phyloP scores from a whole-genome alignment of 2,888 invertebrate genomes.

The Tetragonula carbonaria region DNA sequence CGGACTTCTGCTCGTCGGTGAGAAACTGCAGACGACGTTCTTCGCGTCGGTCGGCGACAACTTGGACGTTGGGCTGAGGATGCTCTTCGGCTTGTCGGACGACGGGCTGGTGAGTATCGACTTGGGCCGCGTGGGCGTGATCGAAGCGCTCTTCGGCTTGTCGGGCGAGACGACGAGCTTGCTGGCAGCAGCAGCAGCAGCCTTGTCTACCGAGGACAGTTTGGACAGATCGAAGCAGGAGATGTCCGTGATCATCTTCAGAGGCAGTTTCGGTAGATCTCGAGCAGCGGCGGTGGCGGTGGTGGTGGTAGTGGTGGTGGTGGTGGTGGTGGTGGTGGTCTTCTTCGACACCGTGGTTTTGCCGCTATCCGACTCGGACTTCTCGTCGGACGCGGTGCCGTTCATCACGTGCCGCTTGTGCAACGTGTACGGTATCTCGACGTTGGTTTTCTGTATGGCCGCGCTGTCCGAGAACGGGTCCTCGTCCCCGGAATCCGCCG shows the following conservation, averaged over 20 bases:
- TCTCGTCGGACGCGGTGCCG: slow-evolving; percentile 88
- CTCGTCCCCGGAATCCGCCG: slow-evolving; percentile 93
- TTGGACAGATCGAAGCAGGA: slow-evolving; percentile 79
- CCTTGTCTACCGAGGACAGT: slow-evolving; percentile 72
- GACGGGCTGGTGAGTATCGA: slow-evolving; percentile 72
- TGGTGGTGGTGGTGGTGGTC: neutral
- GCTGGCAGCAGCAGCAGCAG: slow-evolving; percentile 29
- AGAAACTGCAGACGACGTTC: slow-evolving; percentile 65
- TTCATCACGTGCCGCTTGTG: slow-evolving; percentile 95
- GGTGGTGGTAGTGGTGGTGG: neutral
- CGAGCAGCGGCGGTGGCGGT: slow-evolving; percentile 55
- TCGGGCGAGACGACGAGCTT: slow-evolving; percentile 82
- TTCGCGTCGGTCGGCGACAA: slow-evolving; percentile 76
- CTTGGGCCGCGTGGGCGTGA: slow-evolving; percentile 76
- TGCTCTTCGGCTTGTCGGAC: slow-evolving; percentile 75
- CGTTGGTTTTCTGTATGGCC: slow-evolving; percentile 83
- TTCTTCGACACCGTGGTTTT: slow-evolving; percentile 67
- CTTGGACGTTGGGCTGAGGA: slow-evolving; percentile 76
- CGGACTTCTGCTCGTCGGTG: slow-evolving; percentile 76
- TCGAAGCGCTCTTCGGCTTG: slow-evolving; percentile 77
- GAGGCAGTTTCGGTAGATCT: slow-evolving; percentile 78
- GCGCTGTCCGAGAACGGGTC: slow-evolving; percentile 88
- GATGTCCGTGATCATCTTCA: slow-evolving; percentile 77
- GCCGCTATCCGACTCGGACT: slow-evolving; percentile 79
- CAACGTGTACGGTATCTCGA: slow-evolving; percentile 92